Evolutionary conservation across 53 echinoderm and acorn worm genomes (phyloP).

Genomic region (Zoroaster sp.): DNA sequence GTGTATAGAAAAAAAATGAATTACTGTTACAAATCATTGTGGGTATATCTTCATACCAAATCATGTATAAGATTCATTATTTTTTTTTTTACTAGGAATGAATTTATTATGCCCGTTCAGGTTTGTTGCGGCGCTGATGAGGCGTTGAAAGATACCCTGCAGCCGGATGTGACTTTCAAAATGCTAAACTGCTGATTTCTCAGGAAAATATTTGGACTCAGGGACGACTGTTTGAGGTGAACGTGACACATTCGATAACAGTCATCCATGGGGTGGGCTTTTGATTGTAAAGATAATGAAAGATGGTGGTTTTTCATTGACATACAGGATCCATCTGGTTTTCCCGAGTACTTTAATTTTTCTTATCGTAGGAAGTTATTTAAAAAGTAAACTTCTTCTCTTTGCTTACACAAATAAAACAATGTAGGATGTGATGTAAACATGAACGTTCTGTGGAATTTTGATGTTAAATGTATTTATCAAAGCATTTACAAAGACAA

Average conservation of each 20-base stretch:
- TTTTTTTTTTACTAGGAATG: background rate
- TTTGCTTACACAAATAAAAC: too few relatives aligned
- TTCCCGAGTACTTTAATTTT: too few relatives aligned
- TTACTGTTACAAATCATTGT: background rate
- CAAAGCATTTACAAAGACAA: too few relatives aligned
- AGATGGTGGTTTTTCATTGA: background rate
- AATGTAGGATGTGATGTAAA: too few relatives aligned
- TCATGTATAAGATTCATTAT: conserved; percentile 3
- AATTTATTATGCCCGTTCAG: conserved; percentile 9
- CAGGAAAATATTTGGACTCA: background rate
- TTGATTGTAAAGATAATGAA: background rate
- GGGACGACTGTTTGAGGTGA: background rate
- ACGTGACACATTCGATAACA: background rate
- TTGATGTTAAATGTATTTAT: too few relatives aligned
- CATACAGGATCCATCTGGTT: background rate
- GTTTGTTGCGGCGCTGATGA: background rate
- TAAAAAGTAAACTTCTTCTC: too few relatives aligned
- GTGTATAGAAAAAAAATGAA: background rate
- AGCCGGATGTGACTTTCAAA: background rate
- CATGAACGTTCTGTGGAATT: too few relatives aligned
- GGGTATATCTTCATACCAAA: background rate
- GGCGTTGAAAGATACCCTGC: conserved; percentile 5
- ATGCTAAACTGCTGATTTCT: background rate
- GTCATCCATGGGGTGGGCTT: background rate
- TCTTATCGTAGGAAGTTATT: too few relatives aligned